phyloP scores from a whole-genome alignment of 2,888 invertebrate genomes.

The Andrena hattorfiana region DNA sequence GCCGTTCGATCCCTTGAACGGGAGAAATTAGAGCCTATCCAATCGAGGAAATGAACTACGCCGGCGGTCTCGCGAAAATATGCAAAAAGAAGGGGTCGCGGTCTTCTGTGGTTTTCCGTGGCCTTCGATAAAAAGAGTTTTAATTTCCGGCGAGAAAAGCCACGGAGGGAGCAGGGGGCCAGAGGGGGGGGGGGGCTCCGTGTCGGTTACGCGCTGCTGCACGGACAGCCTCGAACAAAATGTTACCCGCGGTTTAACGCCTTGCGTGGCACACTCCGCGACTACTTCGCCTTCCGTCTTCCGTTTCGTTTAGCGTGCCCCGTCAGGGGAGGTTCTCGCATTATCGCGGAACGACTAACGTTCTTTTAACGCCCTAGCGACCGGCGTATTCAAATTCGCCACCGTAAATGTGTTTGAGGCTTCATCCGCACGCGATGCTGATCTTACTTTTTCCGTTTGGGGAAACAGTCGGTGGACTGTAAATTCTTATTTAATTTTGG shows the following conservation, averaged over 20 bases:
- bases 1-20: constrained; percentile 37
- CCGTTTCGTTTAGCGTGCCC: constrained; percentile 34
- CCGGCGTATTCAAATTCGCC: neutral
- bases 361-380: neutral
- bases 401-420: neutral
- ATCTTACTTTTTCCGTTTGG: neutral
- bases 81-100: constrained; percentile 35
- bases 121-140: constrained; percentile 78
- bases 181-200: constrained; percentile 59
- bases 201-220: constrained; percentile 42
- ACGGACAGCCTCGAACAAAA: constrained; percentile 65
- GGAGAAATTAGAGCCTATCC: constrained; percentile 45
- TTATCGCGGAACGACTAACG: constrained; percentile 16
- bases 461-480: neutral
- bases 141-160: constrained; percentile 83
- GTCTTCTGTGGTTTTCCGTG: constrained; percentile 3
- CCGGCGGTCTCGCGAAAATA: constrained; percentile 53
- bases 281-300: constrained; percentile 42
- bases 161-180: constrained; percentile 34
- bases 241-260: constrained; percentile 68
- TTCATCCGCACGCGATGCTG: neutral
- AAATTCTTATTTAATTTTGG: too few species aligned
- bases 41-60: constrained; percentile 52
- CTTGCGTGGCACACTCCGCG: constrained; percentile 40
- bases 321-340: constrained; percentile 23